phyloP scores from a whole-genome alignment of 1,140 invertebrate species.

The Orius insidiosus region DNA sequence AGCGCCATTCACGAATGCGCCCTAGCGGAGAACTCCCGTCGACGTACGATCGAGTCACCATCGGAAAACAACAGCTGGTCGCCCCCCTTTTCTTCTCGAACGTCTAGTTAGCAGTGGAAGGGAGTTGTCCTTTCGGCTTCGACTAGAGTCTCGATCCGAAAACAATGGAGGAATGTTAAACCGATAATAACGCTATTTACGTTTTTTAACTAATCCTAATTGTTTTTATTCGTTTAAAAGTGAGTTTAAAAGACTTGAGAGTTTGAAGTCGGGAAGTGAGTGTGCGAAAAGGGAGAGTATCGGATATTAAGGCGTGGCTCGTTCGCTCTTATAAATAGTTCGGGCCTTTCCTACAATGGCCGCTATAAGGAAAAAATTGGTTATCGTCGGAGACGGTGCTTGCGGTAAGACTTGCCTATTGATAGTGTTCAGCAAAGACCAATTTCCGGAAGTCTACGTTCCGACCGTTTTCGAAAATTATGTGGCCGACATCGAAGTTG shows the following conservation, averaged over 20 bases:
- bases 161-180: conserved; percentile 4
- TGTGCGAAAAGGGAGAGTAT: conserved; percentile 2
- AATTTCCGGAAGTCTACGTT: conserved; percentile 97
- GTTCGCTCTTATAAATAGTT: conserved; percentile 16
- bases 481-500: conserved; percentile 94
- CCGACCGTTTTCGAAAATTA: conserved; percentile 99
- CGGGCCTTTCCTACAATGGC: conserved; percentile 47
- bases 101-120: conserved; percentile 12
- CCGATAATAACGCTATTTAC: too few species aligned
- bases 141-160: conserved; percentile 1
- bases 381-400: conserved; percentile 97
- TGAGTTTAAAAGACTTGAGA: neutral
- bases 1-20: neutral
- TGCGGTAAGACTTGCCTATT: conserved; percentile 97
- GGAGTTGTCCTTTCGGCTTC: conserved; percentile 2
- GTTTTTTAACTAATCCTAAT: too few species aligned
- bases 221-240: neutral
- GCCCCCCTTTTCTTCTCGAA: too few species aligned
- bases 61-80: neutral
- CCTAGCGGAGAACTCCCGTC: neutral
- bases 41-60: neutral
- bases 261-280: neutral
- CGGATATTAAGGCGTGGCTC: conserved; percentile 15
- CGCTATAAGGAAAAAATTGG: conserved; percentile 96
- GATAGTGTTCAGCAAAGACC: conserved; percentile 96